Evolutionary conservation across 2,797 vertebrate genomes (phyloP).

Genomic region (Rhadinocentrus ornatus): DNA sequence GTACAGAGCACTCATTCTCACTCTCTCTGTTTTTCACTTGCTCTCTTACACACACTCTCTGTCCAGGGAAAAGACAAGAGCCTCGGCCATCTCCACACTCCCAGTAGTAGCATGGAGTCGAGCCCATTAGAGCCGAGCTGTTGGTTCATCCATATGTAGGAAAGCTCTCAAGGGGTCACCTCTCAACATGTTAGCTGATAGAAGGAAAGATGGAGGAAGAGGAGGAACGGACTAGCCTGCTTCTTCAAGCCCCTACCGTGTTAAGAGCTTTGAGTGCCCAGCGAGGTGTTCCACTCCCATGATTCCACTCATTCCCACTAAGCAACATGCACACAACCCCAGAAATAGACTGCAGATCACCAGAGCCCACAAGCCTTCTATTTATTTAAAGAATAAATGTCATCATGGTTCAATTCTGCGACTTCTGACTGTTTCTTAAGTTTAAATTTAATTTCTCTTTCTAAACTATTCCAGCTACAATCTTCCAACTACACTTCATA

Average conservation of each 20-base stretch:
- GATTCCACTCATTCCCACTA: slow-evolving; percentile 52
- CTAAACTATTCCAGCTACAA: neutral
- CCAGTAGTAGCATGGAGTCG: slow-evolving; percentile 50
- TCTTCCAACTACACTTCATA: slow-evolving; percentile 7
- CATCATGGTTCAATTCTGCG: slow-evolving; percentile 35
- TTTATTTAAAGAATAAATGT: slow-evolving; percentile 64
- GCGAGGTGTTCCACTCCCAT: slow-evolving; percentile 52
- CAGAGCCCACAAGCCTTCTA: slow-evolving; percentile 26
- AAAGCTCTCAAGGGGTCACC: slow-evolving; percentile 70
- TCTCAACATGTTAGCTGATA: slow-evolving; percentile 66
- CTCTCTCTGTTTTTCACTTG: slow-evolving; percentile 46
- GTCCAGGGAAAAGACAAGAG: slow-evolving; percentile 32
- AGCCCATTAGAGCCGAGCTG: slow-evolving; percentile 64
- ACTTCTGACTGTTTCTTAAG: slow-evolving; percentile 12
- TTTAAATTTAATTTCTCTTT: slow-evolving; percentile 4
- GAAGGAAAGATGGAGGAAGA: slow-evolving; percentile 40
- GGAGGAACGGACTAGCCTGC: slow-evolving; percentile 47
- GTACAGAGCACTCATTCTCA: slow-evolving; percentile 72
- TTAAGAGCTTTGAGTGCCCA: slow-evolving; percentile 66
- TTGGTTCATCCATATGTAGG: slow-evolving; percentile 60
- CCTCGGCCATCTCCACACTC: slow-evolving; percentile 54
- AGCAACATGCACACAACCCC: slow-evolving; percentile 39
- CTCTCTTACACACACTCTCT: slow-evolving; percentile 38
- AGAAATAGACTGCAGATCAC: slow-evolving; percentile 43
- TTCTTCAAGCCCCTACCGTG: slow-evolving; percentile 58